phyloP scores from a whole-genome alignment of 2,888 invertebrate genomes.

The Macrophya alboannulata region DNA sequence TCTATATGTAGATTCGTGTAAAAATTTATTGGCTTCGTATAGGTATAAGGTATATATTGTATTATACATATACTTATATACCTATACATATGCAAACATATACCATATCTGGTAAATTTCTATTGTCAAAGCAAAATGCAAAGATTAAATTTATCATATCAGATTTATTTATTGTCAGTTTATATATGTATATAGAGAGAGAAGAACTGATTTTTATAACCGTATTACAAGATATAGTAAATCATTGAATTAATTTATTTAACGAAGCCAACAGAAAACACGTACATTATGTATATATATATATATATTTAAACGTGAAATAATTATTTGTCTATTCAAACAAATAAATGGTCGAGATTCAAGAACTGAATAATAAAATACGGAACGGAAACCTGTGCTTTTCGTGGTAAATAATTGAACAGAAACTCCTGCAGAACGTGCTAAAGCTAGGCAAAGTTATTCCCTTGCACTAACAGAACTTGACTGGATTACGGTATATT shows the following conservation, averaged over 20 bases:
- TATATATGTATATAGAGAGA: too few relatives aligned
- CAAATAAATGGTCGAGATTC: neutral
- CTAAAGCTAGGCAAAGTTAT: neutral
- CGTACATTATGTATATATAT: neutral
- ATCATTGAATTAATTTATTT: neutral
- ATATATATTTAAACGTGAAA: neutral
- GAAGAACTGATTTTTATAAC: neutral
- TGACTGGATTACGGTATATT: conserved; percentile 18
- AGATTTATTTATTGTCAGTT: neutral
- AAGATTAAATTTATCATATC: neutral
- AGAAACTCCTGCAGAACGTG: neutral
- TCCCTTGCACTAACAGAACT: conserved; percentile 22
- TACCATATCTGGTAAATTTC: conserved; percentile 1
- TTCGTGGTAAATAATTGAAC: conserved; percentile 5
- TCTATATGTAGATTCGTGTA: conserved; percentile 20
- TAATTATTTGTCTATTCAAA: neutral
- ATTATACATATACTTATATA: neutral
- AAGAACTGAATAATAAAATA: conserved; percentile 16
- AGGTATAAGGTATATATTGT: too few relatives aligned
- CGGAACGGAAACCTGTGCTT: neutral
- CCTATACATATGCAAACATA: neutral
- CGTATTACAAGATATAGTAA: neutral
- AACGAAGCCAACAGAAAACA: neutral
- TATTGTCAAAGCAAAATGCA: neutral
- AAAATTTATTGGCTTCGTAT: conserved; percentile 2